phyloP scores from a whole-genome alignment of 53 echinoderm and acorn worm species.

The Hippasteria phrygiana region DNA sequence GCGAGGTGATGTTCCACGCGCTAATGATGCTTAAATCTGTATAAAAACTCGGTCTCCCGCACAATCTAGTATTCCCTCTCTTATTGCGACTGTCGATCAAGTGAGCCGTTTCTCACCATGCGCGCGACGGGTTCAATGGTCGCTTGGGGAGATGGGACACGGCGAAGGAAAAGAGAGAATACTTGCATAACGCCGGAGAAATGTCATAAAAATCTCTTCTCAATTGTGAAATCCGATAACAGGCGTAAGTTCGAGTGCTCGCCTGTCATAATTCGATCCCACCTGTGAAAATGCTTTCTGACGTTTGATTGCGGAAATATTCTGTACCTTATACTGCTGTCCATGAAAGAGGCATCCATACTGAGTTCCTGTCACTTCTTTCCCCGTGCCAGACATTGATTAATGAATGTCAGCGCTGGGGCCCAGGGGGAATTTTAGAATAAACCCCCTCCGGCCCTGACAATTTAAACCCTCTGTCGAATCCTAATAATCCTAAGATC shows the following conservation, averaged over 20 bases:
- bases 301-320: constrained; percentile 70
- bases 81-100: constrained; percentile 62
- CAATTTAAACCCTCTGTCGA: constrained; percentile 53
- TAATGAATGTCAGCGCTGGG: constrained; percentile 37
- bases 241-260: constrained; percentile 62
- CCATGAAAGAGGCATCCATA: constrained; percentile 1
- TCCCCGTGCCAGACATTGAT: constrained; percentile 39
- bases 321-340: constrained; percentile 35
- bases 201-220: constrained; percentile 67
- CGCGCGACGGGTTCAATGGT: constrained; percentile 56
- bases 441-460: constrained; percentile 37
- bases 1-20: constrained; percentile 42
- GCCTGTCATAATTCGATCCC: constrained; percentile 69
- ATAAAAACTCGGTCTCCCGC: constrained; percentile 53
- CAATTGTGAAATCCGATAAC: constrained; percentile 64
- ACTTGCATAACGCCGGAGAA: constrained; percentile 63
- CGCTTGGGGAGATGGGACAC: constrained; percentile 45
- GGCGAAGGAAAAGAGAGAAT: constrained; percentile 28
- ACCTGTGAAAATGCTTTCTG: constrained; percentile 65
- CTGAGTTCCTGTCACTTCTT: constrained; percentile 41
- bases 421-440: constrained; percentile 15
- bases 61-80: constrained; percentile 11
- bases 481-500: constrained; percentile 55
- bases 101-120: constrained; percentile 49
- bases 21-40: constrained; percentile 64